Percentiles rank a stretch among this genome's conserved stretches.
phyloP scores from a whole-genome alignment of 2,888 invertebrate genomes.

The Trissolcus japonicus region DNA sequence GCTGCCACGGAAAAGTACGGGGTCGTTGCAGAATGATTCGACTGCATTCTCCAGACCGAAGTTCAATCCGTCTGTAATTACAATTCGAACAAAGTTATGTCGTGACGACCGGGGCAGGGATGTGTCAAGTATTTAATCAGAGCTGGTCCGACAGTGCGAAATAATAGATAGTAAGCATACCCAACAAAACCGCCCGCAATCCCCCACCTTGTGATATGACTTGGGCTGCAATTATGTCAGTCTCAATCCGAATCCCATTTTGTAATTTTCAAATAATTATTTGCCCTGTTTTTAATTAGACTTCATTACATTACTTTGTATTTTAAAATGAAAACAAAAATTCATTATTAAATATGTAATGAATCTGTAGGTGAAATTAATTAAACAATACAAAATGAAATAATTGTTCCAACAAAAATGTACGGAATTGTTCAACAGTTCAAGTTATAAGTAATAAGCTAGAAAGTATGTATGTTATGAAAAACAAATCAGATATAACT shows the following conservation, averaged over 20 bases:
- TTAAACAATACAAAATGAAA: neutral
- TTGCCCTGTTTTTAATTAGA: constrained; percentile 1
- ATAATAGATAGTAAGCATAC: constrained; percentile 70
- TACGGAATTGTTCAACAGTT: too few relatives aligned
- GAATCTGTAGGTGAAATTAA: neutral
- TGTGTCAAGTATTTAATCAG: constrained; percentile 76
- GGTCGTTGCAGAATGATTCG: constrained; percentile 48
- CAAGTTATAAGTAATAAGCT: too few relatives aligned
- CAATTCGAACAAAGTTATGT: constrained; percentile 75
- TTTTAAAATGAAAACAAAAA: neutral
- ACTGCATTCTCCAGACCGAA: constrained; percentile 58
- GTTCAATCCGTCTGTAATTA: constrained; percentile 72
- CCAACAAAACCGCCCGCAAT: constrained; percentile 54
- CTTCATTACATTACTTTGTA: neutral
- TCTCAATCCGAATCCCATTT: constrained; percentile 65
- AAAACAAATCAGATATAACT: too few relatives aligned
- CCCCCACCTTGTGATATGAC: constrained; percentile 65
- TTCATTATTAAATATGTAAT: neutral
- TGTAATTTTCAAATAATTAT: neutral
- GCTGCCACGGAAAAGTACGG: constrained; percentile 44
- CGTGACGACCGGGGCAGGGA: constrained; percentile 65
- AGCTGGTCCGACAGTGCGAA: constrained; percentile 69
- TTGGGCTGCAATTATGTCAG: constrained; percentile 73
- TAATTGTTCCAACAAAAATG: too few relatives aligned
- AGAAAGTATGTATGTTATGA: too few relatives aligned